Evolutionary conservation across 2,797 vertebrate genomes (phyloP).

Genomic region (Coregonus sp.): DNA sequence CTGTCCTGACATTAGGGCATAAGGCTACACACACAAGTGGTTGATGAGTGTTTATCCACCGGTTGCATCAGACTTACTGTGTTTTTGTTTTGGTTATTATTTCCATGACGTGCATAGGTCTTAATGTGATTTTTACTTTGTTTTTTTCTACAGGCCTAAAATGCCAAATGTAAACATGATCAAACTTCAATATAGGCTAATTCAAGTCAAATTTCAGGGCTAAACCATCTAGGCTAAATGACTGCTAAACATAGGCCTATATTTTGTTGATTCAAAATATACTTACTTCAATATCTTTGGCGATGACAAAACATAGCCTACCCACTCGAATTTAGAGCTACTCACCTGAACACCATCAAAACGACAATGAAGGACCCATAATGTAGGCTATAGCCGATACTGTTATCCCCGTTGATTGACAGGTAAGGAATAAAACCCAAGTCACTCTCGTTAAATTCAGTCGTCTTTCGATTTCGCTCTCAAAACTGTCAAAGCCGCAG

Average conservation of each 20-base stretch:
- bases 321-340: background rate
- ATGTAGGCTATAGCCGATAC: background rate
- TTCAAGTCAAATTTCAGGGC: background rate
- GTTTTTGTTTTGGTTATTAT: background rate
- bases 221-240: background rate
- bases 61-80: background rate
- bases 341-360: slow-evolving; percentile 1
- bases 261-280: background rate
- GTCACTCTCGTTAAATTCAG: background rate
- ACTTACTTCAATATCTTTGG: background rate
- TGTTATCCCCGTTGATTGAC: background rate
- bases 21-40: background rate
- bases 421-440: background rate
- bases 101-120: background rate
- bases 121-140: background rate
- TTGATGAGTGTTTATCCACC: background rate
- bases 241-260: background rate
- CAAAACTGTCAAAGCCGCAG: background rate
- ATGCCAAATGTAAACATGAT: background rate
- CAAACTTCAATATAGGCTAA: background rate
- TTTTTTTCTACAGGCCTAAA: background rate
- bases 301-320: background rate
- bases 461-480: background rate
- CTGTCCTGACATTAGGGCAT: background rate
- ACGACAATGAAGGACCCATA: background rate